Conservation (phyloP, 2,888 invertebrate species). For the Apotomis capreana region DNA sequence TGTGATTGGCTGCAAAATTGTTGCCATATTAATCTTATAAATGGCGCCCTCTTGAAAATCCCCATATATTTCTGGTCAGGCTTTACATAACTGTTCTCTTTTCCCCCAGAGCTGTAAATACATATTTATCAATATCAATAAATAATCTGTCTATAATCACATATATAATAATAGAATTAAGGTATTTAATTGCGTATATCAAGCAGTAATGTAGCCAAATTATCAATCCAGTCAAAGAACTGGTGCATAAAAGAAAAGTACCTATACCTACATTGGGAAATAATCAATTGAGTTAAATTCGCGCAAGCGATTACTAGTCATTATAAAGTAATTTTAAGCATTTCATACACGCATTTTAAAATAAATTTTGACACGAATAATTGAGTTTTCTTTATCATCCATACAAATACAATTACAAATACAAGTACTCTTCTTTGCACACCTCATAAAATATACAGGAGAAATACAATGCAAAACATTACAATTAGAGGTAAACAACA, state of each 20-base stretch:
- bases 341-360: constrained; percentile 2
- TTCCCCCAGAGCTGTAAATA: neutral
- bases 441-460: too few species aligned
- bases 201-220: neutral
- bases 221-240: neutral
- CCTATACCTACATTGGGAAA: neutral
- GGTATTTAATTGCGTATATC: neutral
- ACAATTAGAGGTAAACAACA: too few species aligned
- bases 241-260: too few species aligned
- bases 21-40: too few species aligned
- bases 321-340: neutral
- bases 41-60: too few species aligned
- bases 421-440: too few species aligned
- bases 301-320: neutral
- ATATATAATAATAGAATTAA: constrained; percentile 14
- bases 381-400: neutral
- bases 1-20: too few species aligned
- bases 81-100: too few species aligned
- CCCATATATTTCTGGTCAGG: too few species aligned
- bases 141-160: constrained; percentile 5
- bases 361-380: constrained; percentile 3
- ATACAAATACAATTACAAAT: too few species aligned
- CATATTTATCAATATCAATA: neutral
- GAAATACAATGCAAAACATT: too few species aligned
- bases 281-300: neutral